Percentiles rank a stretch among this genome's conserved stretches.
These are phyloP conservation scores for Eueremaeus valkanovi DNA, from an alignment of 2,888 invertebrate species.

Conservation along the genomic window DNA sequence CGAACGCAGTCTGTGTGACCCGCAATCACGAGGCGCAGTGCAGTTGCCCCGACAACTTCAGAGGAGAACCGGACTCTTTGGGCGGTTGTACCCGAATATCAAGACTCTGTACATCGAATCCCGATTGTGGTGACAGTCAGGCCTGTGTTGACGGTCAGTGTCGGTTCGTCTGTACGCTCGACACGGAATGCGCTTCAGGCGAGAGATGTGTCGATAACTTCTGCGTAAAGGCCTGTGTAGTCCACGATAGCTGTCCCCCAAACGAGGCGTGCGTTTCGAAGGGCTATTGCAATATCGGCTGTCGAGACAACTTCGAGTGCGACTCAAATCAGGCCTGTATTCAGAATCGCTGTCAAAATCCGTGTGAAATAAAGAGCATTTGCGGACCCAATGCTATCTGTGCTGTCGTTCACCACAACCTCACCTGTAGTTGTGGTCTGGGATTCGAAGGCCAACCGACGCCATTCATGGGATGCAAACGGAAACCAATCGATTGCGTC, in stretches of 20 bases:
- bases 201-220: constrained; percentile 73
- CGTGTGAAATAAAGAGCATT: constrained; percentile 69
- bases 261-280: constrained; percentile 71
- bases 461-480: constrained; percentile 47
- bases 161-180: constrained; percentile 70
- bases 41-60: constrained; percentile 76
- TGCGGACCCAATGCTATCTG: constrained; percentile 80
- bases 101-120: constrained; percentile 64
- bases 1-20: constrained; percentile 71
- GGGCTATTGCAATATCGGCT: constrained; percentile 75
- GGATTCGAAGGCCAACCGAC: constrained; percentile 50
- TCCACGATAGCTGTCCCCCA: constrained; percentile 72
- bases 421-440: constrained; percentile 50
- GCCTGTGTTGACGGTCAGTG: constrained; percentile 79
- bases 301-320: constrained; percentile 77
- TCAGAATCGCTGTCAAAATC: constrained; percentile 76
- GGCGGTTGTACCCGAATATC: constrained; percentile 67
- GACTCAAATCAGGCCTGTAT: constrained; percentile 71
- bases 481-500: constrained; percentile 45
- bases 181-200: constrained; percentile 70
- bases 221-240: constrained; percentile 72
- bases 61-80: constrained; percentile 60
- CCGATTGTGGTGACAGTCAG: constrained; percentile 68
- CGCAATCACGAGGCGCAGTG: constrained; percentile 68
- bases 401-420: constrained; percentile 51